phyloP scores from a whole-genome alignment of 1,140 invertebrate species.

The Cepaea nemoralis region DNA sequence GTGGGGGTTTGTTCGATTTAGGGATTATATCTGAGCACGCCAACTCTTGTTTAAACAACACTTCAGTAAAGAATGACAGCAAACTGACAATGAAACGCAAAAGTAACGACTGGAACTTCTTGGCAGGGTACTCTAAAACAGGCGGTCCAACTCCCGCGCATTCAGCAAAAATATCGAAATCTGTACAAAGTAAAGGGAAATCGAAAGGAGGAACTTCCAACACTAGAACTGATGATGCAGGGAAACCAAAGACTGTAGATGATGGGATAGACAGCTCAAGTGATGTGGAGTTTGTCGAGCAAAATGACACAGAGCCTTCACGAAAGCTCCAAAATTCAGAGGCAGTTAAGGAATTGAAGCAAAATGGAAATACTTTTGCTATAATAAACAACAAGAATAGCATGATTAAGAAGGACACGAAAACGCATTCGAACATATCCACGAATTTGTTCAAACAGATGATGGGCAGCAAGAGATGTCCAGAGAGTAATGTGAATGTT shows the following conservation, averaged over 20 bases:
- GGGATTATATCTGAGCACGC: slow-evolving; percentile 52
- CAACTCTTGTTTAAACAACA: slow-evolving; percentile 51
- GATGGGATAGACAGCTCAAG: background rate
- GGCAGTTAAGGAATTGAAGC: background rate
- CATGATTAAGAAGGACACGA: background rate
- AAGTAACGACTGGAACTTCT: slow-evolving; percentile 14
- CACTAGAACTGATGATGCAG: background rate
- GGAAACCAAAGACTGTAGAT: background rate
- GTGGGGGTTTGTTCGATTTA: slow-evolving; percentile 42
- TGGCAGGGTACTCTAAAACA: background rate
- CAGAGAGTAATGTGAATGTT: slow-evolving; percentile 37
- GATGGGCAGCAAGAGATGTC: background rate
- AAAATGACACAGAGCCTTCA: background rate
- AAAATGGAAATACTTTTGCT: background rate
- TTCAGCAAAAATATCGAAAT: background rate
- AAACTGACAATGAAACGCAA: background rate
- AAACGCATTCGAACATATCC: background rate
- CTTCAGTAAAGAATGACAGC: background rate
- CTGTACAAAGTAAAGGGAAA: background rate
- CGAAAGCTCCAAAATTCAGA: background rate
- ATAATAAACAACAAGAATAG: background rate
- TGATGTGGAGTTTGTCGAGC: background rate
- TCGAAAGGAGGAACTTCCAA: background rate
- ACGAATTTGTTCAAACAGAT: background rate
- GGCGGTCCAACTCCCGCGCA: background rate